Percentiles rank a stretch among this genome's conserved stretches.
Conservation (phyloP, 2,888 invertebrate genomes). For the Drosophila pseudotalamancana region DNA sequence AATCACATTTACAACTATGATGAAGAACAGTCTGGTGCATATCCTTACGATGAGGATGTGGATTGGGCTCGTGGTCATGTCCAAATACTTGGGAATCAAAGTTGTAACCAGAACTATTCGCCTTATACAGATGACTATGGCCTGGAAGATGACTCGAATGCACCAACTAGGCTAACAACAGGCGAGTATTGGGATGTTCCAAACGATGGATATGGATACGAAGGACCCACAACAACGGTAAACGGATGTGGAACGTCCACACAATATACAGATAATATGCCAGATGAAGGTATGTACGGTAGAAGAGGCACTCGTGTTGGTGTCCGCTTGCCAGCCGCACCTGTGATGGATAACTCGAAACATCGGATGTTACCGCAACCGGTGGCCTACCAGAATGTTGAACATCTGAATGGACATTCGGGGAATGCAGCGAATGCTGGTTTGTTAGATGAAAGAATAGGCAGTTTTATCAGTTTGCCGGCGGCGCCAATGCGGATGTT, state of each 20-base stretch:
- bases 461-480: constrained; percentile 86
- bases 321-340: constrained; percentile 73
- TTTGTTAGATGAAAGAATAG: constrained; percentile 89
- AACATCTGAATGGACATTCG: constrained; percentile 48
- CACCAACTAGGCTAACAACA: background rate
- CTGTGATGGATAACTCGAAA: constrained; percentile 53
- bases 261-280: background rate
- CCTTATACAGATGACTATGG: constrained; percentile 27
- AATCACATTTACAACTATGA: constrained; percentile 76
- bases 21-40: constrained; percentile 29
- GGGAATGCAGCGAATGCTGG: constrained; percentile 81
- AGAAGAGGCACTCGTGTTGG: constrained; percentile 59
- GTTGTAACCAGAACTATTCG: constrained; percentile 35
- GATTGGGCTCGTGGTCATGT: constrained; percentile 21
- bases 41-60: constrained; percentile 19
- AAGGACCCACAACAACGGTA: constrained; percentile 52
- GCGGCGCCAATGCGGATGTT: constrained; percentile 68
- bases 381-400: constrained; percentile 40
- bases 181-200: constrained; percentile 52
- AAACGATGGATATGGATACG: constrained; percentile 15
- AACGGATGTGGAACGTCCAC: constrained; percentile 55
- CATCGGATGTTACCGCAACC: constrained; percentile 70
- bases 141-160: background rate
- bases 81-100: constrained; percentile 4
- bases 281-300: constrained; percentile 75